Base-by-base conservation (phyloP, 2,797 vertebrate genomes). In the Antennarius maculatus region DNA sequence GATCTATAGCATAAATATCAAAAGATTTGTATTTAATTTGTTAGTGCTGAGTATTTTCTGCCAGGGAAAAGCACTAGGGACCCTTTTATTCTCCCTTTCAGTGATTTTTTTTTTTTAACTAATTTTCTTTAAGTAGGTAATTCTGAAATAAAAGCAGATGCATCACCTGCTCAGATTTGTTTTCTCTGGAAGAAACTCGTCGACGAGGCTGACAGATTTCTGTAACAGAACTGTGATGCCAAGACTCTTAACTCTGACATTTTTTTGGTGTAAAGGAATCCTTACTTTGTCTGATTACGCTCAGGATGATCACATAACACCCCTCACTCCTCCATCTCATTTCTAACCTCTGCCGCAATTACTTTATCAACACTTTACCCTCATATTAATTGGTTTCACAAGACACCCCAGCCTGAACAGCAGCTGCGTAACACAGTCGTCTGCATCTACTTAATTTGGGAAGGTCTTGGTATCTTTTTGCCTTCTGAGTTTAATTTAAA, bases 401-500 rank as follows among this genome's bases (percentile, higher is more conserved):
- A 87, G 79, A 82, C 76, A 71, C 64, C 71, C 54, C 85, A 85
- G 82, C 77, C 81, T 76, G 82, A 76, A 68, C 84, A 82, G 71
- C 86, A 82, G 84, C 85, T 82, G 85, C 64, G 74, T 56, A 77
- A 81, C 77, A 17, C 12, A 80, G 74, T 83, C 67, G 86, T 88
- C 87, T 84, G 59, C 88, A 83, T 86, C 80, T 62, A 66, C 74
- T 88, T 83, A 78, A 88, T 90, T 89, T 84, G 74, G 81, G 76
- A 77, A 84, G 74, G 83, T 85, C 78, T 81, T 53, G 69, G 69
- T 83, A 83, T 87, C 86, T 84, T 58, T 4, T 69, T 84, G 83
- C 76, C 80, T 84, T 85, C 83, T 6, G 70, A 79, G 81, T 87
- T 86, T 81, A 80, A 86, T 90, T 84, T 86, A 61, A 10, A 48